Conservation (phyloP, 1,140 invertebrate genomes). For the Sarcophaga peregrina region DNA sequence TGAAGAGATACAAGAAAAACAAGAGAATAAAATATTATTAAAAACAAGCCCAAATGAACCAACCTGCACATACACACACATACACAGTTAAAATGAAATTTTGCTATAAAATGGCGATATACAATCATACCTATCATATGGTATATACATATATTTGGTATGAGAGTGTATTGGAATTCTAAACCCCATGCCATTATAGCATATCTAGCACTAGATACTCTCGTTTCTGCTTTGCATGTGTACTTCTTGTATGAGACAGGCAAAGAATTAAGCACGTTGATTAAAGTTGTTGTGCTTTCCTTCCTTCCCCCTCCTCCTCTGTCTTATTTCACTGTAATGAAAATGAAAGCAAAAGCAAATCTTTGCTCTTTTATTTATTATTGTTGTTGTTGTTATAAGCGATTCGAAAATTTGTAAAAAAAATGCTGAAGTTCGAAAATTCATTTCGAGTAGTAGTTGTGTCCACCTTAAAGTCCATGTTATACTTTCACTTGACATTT, state of each 20-base stretch:
- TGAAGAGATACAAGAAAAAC: slow-evolving; percentile 20
- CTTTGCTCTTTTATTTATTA: neutral
- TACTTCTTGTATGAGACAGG: neutral
- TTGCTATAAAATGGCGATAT: neutral
- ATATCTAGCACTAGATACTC: no score
- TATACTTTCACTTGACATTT: neutral
- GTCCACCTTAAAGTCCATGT: neutral
- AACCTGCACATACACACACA: no score
- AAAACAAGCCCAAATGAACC: slow-evolving; percentile 33
- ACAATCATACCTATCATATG: neutral
- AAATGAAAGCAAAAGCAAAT: neutral
- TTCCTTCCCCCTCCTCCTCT: no score
- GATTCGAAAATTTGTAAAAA: slow-evolving; percentile 6
- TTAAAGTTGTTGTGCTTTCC: neutral
- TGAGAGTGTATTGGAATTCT: neutral
- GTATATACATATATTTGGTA: no score
- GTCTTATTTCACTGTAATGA: no score
- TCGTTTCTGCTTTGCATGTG: neutral
- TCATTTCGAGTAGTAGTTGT: neutral
- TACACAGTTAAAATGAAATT: no score
- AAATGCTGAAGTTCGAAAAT: slow-evolving; percentile 23
- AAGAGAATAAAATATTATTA: slow-evolving; percentile 26
- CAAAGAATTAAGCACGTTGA: neutral
- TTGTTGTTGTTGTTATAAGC: slow-evolving; percentile 5
- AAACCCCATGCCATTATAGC: neutral